Base-by-base conservation (phyloP, 2,113 vertebrate genomes). In the Leuciscus idus region DNA sequence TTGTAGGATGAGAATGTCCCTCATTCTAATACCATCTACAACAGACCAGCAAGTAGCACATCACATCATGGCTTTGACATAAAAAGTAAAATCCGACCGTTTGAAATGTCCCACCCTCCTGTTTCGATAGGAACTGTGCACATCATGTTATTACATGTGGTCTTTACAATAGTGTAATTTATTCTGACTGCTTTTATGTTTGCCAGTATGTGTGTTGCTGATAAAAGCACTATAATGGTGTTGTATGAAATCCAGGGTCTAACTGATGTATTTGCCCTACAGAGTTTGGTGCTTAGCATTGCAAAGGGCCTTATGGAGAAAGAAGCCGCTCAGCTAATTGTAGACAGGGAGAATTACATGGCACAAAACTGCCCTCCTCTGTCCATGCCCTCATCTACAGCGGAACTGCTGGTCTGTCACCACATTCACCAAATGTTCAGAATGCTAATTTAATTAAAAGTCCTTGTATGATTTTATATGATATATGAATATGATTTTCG, bases 201-300 rank as follows among this genome's bases (percentile, higher is more conserved):
- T 39, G 7, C 23, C 55, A 21, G 55, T 57, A 57, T 57, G 36
- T 72, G 33, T 23, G 28, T 33, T 68, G 15, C 66, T 50, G 73
- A 48, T 75, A 6, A 19, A 19, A 48, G 9, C 79, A 57, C 76
- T 66, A 8, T 50, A 23, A 33, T 48, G 5, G 17, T 23, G 23
- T 61, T 68, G 0, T 33, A 33, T 68, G 19, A 72, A 33, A 36
- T 59, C 33, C 10, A 59, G 6, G 17, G 30, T 78, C 28, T n/a
- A 19, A 48, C 0, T 64, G 3, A 80, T 64, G 26, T 61, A 68
- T 59, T 80, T 72, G 36, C 72, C 86, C 57, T 46, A 43, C 94
- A 99, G 98, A 99, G 98, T 87, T 89, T 98, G 91, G 96, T 99
- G 95, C 97, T 99, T 23, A 91, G 94, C 91, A 96, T 98, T 0